phyloP scores from a whole-genome alignment of 2,113 vertebrate species.

The Coptodon bakossiorum region DNA sequence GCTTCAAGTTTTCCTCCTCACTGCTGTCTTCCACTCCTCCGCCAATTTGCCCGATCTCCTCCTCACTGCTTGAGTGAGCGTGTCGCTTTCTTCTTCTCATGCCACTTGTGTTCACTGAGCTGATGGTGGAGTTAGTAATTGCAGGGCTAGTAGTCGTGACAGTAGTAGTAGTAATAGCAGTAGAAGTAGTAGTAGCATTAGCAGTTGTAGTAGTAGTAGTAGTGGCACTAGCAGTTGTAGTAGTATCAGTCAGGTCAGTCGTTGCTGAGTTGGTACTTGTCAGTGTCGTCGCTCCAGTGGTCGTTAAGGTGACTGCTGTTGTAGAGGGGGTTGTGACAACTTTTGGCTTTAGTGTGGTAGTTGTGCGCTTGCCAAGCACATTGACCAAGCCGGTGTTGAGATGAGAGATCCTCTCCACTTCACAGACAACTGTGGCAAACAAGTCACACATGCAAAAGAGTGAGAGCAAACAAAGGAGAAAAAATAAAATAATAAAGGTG shows the following conservation, averaged over 20 bases:
- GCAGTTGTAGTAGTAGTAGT: background rate
- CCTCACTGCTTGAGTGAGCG: background rate
- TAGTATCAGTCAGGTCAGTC: accelerated
- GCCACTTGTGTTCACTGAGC: background rate
- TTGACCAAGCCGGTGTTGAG: background rate
- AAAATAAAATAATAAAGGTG: background rate
- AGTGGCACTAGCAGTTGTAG: background rate
- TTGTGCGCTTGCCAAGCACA: background rate
- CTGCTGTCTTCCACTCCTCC: background rate
- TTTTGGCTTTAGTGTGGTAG: background rate
- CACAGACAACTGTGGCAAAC: slow-evolving; percentile 17
- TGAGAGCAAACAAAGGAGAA: background rate
- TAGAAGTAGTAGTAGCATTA: background rate
- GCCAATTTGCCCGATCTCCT: background rate
- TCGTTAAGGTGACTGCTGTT: background rate
- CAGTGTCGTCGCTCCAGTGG: background rate
- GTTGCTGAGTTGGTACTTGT: background rate
- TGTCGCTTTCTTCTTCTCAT: background rate
- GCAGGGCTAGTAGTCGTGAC: background rate
- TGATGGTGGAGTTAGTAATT: background rate
- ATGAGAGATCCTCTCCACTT: background rate
- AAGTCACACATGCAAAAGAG: background rate
- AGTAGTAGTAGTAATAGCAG: no score
- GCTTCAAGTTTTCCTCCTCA: background rate
- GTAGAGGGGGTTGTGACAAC: background rate